Base-by-base conservation (phyloP, 1,140 invertebrate species). In the Drosophila obscura region DNA sequence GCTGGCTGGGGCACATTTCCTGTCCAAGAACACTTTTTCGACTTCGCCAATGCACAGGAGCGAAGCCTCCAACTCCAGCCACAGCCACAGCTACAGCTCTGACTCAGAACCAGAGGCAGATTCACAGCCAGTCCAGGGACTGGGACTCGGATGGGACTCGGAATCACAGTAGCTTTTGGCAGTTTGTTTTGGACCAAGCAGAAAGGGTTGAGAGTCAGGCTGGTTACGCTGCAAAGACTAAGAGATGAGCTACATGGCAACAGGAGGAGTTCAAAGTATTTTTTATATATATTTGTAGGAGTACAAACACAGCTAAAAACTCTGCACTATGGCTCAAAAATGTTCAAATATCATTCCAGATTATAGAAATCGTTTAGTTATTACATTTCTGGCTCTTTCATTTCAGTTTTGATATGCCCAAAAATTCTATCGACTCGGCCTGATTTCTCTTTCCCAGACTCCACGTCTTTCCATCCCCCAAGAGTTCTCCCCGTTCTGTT, bases 21-120 rank as follows among this genome's bases (percentile, higher is more conserved):
- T 87, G 83, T 83, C 83, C 80, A 79, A 15, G 65, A 81, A 81
- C 77, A 83, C 80, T 68, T 80, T 83, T 84, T 80, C 63, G 77
- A 73, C 73, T 80, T 77, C 48, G 59, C 72, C 80, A 65, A 41
- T 55, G 48, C 75, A 79, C 80, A 76, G 80, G 82, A 83, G 80
- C 80, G 76, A 39, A 39, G 35, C 35, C 9, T 35, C 31, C 31
- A 39, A 39, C 35, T 39, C 35, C 35, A 5, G 4, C 28, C 8
- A 6, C 28, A 28, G 28, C 28, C 3, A 2, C 63, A 68, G 63
- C 39, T 26, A 16, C 16, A 24, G 39, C 45, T 46, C 26, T 41
- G 28, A n/a, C 22, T 26, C 15, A n/a, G 62, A 41, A 56, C 53
- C 24, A 19, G 35, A 31, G 7, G 55, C 35, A 39, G 26, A 28